Conservation (phyloP, 1,140 invertebrate species). For the Drosophila mauritiana region DNA sequence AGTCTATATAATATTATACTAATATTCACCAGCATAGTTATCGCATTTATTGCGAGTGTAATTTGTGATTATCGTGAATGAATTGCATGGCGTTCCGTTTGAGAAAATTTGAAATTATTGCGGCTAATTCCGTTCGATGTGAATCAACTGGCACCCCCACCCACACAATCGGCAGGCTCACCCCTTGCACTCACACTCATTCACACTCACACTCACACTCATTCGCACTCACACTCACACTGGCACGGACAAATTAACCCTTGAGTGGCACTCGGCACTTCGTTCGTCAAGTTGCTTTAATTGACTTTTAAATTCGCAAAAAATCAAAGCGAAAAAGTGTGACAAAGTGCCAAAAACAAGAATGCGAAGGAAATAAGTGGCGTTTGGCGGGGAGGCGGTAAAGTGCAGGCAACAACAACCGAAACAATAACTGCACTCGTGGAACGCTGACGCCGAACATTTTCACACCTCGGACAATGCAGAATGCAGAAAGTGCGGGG, state of each 20-base stretch:
- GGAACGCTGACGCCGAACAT: slow-evolving; percentile 50
- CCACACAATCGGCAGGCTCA: not conserved
- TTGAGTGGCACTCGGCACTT: slow-evolving; percentile 73
- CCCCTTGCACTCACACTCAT: not conserved
- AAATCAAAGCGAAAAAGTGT: slow-evolving; percentile 75
- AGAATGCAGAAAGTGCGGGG: slow-evolving; percentile 39
- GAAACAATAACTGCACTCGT: slow-evolving; percentile 73
- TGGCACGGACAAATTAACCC: slow-evolving; percentile 69
- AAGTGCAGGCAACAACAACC: slow-evolving; percentile 50
- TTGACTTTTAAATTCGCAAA: slow-evolving; percentile 80
- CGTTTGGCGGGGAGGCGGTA: not conserved
- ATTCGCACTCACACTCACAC: slow-evolving; percentile 19
- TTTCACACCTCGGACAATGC: slow-evolving; percentile 79
- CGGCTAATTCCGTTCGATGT: slow-evolving; percentile 62
- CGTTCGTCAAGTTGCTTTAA: slow-evolving; percentile 79
- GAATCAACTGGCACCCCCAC: slow-evolving; percentile 32
- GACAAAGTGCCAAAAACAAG: slow-evolving; percentile 60
- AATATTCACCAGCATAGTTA: slow-evolving; percentile 9
- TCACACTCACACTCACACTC: slow-evolving; percentile 5
- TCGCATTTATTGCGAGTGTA: slow-evolving; percentile 16
- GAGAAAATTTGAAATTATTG: slow-evolving; percentile 53
- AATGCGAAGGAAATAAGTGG: not conserved
- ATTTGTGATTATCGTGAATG: slow-evolving; percentile 33
- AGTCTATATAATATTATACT: not conserved
- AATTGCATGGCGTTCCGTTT: slow-evolving; percentile 19